phyloP scores from a whole-genome alignment of 2,888 invertebrate genomes.

The Ganaspis brasiliensis region DNA sequence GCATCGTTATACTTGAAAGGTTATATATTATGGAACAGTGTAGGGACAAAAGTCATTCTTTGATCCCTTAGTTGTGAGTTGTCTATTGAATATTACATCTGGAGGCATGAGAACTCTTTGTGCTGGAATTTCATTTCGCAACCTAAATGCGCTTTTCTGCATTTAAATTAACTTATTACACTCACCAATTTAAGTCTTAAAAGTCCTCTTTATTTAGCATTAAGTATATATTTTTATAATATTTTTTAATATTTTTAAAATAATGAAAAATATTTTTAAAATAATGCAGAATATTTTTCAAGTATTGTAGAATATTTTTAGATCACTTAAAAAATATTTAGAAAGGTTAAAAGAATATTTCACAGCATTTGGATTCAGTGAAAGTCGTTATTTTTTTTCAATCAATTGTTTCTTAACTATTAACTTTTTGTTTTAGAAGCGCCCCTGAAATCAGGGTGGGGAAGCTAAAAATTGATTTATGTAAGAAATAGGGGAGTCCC shows the following conservation, averaged over 20 bases:
- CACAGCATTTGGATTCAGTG: too few relatives aligned
- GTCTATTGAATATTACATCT: conserved; percentile 20
- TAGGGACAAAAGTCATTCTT: conserved; percentile 35
- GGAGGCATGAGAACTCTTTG: neutral
- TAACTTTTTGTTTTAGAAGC: neutral
- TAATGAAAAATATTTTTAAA: too few relatives aligned
- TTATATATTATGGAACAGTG: conserved; percentile 9
- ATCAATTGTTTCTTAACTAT: neutral
- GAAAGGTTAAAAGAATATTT: too few relatives aligned
- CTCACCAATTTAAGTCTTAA: too few relatives aligned
- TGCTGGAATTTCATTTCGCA: conserved; percentile 10
- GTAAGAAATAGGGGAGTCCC: neutral
- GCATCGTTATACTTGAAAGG: neutral
- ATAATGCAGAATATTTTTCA: too few relatives aligned
- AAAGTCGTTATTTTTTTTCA: too few relatives aligned
- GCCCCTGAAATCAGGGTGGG: neutral
- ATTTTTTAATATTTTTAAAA: too few relatives aligned
- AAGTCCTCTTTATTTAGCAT: neutral
- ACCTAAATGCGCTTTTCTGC: neutral
- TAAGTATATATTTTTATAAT: too few relatives aligned
- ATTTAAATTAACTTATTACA: neutral
- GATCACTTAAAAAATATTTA: too few relatives aligned
- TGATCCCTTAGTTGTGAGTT: neutral
- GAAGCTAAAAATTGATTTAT: neutral
- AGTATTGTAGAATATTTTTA: too few relatives aligned